Conservation (phyloP, 2,888 invertebrate species). For the Pseudanteris insignis region DNA sequence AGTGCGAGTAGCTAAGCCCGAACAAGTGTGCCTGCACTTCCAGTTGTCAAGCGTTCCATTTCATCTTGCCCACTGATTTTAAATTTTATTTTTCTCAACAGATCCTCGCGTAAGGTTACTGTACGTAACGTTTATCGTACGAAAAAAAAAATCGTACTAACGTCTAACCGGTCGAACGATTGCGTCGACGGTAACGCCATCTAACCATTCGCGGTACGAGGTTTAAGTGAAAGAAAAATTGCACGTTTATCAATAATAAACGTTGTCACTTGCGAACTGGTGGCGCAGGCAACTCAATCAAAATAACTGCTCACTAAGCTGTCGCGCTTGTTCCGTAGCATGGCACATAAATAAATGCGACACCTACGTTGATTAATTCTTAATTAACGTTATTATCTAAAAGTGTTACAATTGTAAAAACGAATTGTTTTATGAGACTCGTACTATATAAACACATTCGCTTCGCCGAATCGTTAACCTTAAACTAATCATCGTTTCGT, state of each 20-base stretch:
- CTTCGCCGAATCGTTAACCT: constrained; percentile 32
- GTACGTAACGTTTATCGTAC: too few relatives aligned
- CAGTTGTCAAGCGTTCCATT: constrained; percentile 22
- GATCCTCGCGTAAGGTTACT: too few relatives aligned
- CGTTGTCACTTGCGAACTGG: constrained; percentile 6
- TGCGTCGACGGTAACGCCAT: too few relatives aligned
- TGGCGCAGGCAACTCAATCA: constrained; percentile 28
- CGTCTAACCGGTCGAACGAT: too few relatives aligned
- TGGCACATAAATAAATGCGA: constrained; percentile 59
- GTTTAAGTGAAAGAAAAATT: too few relatives aligned
- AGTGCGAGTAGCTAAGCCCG: constrained; percentile 43
- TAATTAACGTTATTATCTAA: constrained; percentile 55
- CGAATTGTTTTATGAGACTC: constrained; percentile 58
- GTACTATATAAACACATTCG: constrained; percentile 47
- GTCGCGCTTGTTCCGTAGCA: constrained; percentile 50
- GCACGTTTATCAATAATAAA: too few relatives aligned
- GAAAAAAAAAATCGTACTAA: too few relatives aligned
- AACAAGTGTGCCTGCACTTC: constrained; percentile 36
- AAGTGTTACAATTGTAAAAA: constrained; percentile 64
- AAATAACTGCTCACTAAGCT: constrained; percentile 26
- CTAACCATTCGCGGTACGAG: too few relatives aligned
- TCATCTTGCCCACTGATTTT: too few relatives aligned
- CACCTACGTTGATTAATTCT: constrained; percentile 54
- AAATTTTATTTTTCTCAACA: too few relatives aligned
- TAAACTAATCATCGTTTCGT: constrained; percentile 30